Evolutionary conservation across 2,888 invertebrate genomes (phyloP).

Genomic region (Steromphala cineraria): DNA sequence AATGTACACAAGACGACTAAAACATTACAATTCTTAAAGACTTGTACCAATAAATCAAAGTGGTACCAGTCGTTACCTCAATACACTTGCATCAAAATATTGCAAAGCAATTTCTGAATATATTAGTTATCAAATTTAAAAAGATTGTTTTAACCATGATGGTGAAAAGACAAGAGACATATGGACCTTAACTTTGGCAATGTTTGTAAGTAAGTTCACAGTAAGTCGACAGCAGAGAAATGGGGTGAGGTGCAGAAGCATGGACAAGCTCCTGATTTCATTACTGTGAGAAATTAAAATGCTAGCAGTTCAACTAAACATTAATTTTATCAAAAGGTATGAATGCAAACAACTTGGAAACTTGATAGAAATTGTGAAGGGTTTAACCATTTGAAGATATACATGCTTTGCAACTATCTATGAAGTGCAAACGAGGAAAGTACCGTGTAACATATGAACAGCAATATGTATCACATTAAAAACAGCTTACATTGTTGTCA

Average conservation of each 20-base stretch:
- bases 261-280: too few species aligned
- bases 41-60: not conserved
- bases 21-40: not conserved
- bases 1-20: constrained; percentile 11
- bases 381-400: not conserved
- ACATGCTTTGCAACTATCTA: not conserved
- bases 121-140: too few species aligned
- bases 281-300: too few species aligned
- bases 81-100: constrained; percentile 16
- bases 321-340: too few species aligned
- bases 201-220: not conserved
- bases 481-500: constrained; percentile 14
- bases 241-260: not conserved
- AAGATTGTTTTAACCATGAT: not conserved
- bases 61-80: not conserved
- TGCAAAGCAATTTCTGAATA: not conserved
- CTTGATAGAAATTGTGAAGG: too few species aligned
- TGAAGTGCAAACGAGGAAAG: constrained; percentile 10
- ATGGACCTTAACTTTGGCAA: constrained; percentile 5
- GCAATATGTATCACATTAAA: constrained; percentile 3
- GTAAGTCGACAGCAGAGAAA: not conserved
- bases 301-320: too few species aligned
- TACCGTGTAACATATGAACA: not conserved
- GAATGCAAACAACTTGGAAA: too few species aligned
- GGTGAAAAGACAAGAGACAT: constrained; percentile 8